Evolutionary conservation across 2,888 invertebrate genomes (phyloP).

Genomic region (Chromoteleia sp.): DNA sequence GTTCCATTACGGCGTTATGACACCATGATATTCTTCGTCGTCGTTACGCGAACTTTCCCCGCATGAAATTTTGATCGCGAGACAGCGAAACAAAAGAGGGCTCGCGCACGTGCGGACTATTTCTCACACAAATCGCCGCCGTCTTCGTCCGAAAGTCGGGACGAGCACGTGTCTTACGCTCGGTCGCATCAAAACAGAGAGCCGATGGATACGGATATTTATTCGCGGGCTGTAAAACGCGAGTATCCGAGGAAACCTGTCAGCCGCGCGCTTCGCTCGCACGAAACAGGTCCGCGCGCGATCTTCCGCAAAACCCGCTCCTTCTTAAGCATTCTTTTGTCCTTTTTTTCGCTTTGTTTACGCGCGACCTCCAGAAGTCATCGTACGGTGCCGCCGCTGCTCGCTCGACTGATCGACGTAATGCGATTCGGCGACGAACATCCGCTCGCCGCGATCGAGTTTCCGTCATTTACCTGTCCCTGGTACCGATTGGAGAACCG

Average conservation of each 20-base stretch:
- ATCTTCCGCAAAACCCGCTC: constrained; percentile 54
- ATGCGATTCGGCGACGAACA: constrained; percentile 72
- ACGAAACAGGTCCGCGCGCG: constrained; percentile 32
- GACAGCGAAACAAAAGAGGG: neutral
- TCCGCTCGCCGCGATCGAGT: constrained; percentile 56
- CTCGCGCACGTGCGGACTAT: constrained; percentile 6
- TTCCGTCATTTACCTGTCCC: constrained; percentile 24
- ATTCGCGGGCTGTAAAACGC: neutral
- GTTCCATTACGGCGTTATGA: neutral
- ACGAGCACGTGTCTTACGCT: constrained; percentile 21
- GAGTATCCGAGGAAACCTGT: neutral
- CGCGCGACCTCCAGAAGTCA: constrained; percentile 62
- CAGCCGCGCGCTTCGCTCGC: neutral
- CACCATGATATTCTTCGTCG: neutral
- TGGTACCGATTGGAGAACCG: neutral
- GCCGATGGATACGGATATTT: neutral
- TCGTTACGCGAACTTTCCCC: neutral
- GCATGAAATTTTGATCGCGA: neutral
- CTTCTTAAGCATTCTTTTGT: constrained; percentile 40
- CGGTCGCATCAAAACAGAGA: constrained; percentile 11
- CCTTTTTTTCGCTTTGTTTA: constrained; percentile 62
- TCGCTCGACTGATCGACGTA: constrained; percentile 57
- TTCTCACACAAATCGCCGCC: constrained; percentile 20
- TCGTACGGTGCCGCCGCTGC: constrained; percentile 56
- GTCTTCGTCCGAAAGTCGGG: constrained; percentile 8